phyloP scores from a whole-genome alignment of 2,888 invertebrate genomes.

The Micoletzkya japonica region DNA sequence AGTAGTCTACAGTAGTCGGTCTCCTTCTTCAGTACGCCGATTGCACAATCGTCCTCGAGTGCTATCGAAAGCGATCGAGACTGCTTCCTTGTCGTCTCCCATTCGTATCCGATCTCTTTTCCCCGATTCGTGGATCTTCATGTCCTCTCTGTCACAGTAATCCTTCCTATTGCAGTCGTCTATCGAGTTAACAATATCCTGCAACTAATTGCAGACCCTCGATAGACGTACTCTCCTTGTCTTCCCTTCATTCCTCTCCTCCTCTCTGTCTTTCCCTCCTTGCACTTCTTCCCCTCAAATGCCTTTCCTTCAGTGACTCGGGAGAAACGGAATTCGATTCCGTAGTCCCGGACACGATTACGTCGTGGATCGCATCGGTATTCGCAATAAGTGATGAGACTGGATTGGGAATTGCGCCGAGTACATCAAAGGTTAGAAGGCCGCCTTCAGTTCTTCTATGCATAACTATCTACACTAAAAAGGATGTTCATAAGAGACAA shows the following conservation, averaged over 20 bases:
- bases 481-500: neutral
- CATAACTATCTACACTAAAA: neutral
- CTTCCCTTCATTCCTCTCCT: too few species aligned
- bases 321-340: slow-evolving; percentile 70
- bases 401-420: slow-evolving; percentile 78
- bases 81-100: neutral
- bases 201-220: too few species aligned
- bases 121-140: slow-evolving; percentile 28
- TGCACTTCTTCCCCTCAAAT: neutral
- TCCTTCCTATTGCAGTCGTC: too few species aligned
- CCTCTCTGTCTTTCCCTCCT: neutral
- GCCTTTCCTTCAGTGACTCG: slow-evolving; percentile 65
- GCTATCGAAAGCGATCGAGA: neutral
- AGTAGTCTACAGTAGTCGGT: too few species aligned
- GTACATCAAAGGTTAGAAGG: slow-evolving; percentile 44
- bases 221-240: too few species aligned
- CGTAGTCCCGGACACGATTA: slow-evolving; percentile 80
- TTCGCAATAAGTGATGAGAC: slow-evolving; percentile 78
- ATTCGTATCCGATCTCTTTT: neutral
- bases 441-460: too few species aligned
- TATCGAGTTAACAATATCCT: slow-evolving; percentile 4
- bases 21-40: slow-evolving; percentile 9
- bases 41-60: slow-evolving; percentile 15
- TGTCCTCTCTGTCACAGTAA: neutral
- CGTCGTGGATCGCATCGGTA: slow-evolving; percentile 82